Base-by-base conservation (phyloP, 2,888 invertebrate genomes). In the Synanthedon vespiformis region DNA sequence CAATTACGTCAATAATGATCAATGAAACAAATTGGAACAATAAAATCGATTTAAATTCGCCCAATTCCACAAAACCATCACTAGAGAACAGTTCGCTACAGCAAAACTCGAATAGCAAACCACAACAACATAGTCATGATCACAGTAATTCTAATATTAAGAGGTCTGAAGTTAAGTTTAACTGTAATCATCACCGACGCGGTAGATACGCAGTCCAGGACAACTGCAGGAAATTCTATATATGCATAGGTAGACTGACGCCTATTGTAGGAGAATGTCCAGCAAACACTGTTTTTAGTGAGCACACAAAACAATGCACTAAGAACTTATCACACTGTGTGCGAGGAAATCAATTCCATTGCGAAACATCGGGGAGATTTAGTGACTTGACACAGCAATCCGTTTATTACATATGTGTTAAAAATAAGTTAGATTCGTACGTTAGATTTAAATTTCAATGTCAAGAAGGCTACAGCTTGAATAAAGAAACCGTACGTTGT, bases 201-300 rank as follows among this genome's bases (percentile, higher is more conserved):
- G 89, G 89, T 2, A 80, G 74, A 60, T 89, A 84, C 62, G 68
- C 82, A 2, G 87, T 89, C 64, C 75, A 72, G 13, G 61, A 68
- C 34, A 76, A 89, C 59, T 89, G 89, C 55, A 80, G 76, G 51
- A 85, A 83, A 61, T 90, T 88, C 63, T 89, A 89, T 58, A 77
- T 82, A 51, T 90, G 90, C 58, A 65, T 75, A 12, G 80, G 81
- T 13, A 68, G 58, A 53, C 50, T 57, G n/a, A 55, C 70, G 54
- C 74, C 81, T 40, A 61, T 80, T 44, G 55, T 67, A 44, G 76
- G 80, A 41, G 61, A 56, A 51, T 88, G 88, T 57, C 88, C 88
- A 16, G 61, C 58, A 11, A 72, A 77, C 55, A 83, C 85, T 40
- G 81, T 87, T 52, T 88, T 84, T 55, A 87, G 87, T 62, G 79